These are phyloP conservation scores for Thaumatotibia leucotreta DNA, from an alignment of 1,140 invertebrate genomes.

Conservation along the genomic window DNA sequence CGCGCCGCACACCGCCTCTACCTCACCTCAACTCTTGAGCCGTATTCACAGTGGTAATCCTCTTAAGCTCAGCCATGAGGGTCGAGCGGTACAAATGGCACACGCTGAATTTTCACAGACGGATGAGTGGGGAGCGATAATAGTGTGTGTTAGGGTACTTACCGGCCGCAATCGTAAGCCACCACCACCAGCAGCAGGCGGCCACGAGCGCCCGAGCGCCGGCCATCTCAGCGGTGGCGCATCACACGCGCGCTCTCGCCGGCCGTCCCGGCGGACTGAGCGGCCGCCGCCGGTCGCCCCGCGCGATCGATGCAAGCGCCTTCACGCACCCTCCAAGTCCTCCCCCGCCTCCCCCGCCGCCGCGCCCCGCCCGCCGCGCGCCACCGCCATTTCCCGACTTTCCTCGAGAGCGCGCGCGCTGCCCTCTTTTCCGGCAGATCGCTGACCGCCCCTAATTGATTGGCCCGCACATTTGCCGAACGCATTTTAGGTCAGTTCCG, in stretches of 20 bases:
- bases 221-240: constrained; percentile 73
- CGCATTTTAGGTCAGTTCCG: constrained; percentile 71
- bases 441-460: constrained; percentile 75
- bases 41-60: constrained; percentile 3
- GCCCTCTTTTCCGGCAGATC: constrained; percentile 68
- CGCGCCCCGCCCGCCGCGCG: constrained; percentile 19
- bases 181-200: constrained; percentile 74
- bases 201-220: constrained; percentile 73
- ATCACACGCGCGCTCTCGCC: constrained; percentile 72
- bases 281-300: constrained; percentile 46
- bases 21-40: not conserved
- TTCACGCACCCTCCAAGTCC: constrained; percentile 50
- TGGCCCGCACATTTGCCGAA: constrained; percentile 70
- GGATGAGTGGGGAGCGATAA: not conserved
- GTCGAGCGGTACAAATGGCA: not conserved
- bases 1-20: not conserved
- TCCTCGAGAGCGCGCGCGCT: constrained; percentile 70
- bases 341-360: constrained; percentile 25
- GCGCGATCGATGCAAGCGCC: constrained; percentile 64
- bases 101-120: not conserved
- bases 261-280: constrained; percentile 74
- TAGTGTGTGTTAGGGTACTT: constrained; percentile 41
- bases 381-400: constrained; percentile 58
- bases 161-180: constrained; percentile 72
- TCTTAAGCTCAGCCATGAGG: constrained; percentile 1